Base-by-base conservation (phyloP, 1,140 invertebrate genomes). In the Ceratosolen solmsi region DNA sequence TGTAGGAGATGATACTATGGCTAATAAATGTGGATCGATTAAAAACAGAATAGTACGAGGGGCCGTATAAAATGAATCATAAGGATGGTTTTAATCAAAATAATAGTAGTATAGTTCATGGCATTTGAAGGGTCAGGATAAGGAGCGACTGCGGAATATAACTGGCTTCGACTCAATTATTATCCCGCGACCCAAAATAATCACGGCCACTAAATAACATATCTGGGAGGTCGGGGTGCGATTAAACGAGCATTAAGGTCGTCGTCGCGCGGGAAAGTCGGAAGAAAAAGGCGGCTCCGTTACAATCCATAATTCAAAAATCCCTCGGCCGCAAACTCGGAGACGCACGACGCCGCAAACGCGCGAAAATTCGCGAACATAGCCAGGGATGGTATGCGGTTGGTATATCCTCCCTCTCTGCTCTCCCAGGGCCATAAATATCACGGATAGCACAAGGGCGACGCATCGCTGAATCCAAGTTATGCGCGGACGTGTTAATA, bases 401-500 rank as follows among this genome's bases (percentile, higher is more conserved):
- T 36, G 36, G 22, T 5, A 30, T 38, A 70, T 70, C 60, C 17
- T 36, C 15, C 15, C 60, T 5, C 13, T 11, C 13, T 33, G n/a
- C n/a, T n/a, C n/a, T 15, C 13, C n/a, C 25, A n/a, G 33, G 36
- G 38, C 46, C 71, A 80, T 80, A 80, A 80, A 80, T 80, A 80
- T 80, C 54, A 65, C 27, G 71, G 17, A 25, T 4, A n/a, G 17
- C 33, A 30, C 60, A 30, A 27, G 76, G 60, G 25, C 72, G 86
- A 89, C 87, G 88, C 87, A 88, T 87, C 88, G 87, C 63, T 88
- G 89, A 88, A 88, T 89, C 83, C 87, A 80, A 90, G 89, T 89
- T 90, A 90, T 90, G 89, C 84, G 85, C 84, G 85, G 85, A 89
- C 89, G 90, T 87, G 90, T 89, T 90, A 90, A 91, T 90, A 90